Percentiles rank a stretch among this genome's conserved stretches.
phyloP scores from a whole-genome alignment of 2,113 vertebrate species.

The Sceloporus undulatus region DNA sequence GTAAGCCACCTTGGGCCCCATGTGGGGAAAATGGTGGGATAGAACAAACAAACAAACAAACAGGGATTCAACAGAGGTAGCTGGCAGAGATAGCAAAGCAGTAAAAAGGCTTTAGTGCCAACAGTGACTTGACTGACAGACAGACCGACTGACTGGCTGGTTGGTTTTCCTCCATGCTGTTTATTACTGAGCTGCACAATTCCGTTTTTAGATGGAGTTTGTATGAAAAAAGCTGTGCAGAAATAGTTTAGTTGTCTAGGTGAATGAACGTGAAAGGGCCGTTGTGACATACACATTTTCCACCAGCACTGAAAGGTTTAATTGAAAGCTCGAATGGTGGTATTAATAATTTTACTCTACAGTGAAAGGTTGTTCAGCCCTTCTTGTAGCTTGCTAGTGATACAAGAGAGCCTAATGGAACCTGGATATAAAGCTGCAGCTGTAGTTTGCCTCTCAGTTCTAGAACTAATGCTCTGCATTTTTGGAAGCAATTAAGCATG shows the following conservation, averaged over 20 bases:
- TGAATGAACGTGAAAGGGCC: slow-evolving; percentile 8
- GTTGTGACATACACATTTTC: slow-evolving; percentile 55
- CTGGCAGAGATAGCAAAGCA: not conserved
- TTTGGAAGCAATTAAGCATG: slow-evolving; percentile 65
- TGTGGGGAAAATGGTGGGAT: not conserved
- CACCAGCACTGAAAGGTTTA: slow-evolving; percentile 67
- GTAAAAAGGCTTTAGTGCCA: not conserved
- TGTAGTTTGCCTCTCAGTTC: slow-evolving; percentile 36
- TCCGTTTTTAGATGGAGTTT: not conserved
- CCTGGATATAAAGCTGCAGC: slow-evolving; percentile 66
- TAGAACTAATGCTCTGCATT: slow-evolving; percentile 25
- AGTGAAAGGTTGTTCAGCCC: slow-evolving; percentile 61
- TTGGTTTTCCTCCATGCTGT: not conserved
- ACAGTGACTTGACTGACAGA: not conserved
- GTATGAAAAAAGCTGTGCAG: slow-evolving; percentile 7
- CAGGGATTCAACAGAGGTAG: not conserved
- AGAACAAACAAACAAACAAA: too few species aligned
- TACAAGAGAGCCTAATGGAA: slow-evolving; percentile 54
- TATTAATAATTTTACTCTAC: slow-evolving; percentile 67
- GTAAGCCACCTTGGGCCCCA: too few species aligned
- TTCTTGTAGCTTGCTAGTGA: slow-evolving; percentile 64
- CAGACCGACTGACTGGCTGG: too few species aligned
- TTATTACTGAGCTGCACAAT: slow-evolving; percentile 1
- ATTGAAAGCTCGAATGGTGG: slow-evolving; percentile 63
- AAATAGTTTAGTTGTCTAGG: slow-evolving; percentile 17